Base-by-base conservation (phyloP, 1,140 invertebrate genomes). In the Hormaphis cornu region DNA sequence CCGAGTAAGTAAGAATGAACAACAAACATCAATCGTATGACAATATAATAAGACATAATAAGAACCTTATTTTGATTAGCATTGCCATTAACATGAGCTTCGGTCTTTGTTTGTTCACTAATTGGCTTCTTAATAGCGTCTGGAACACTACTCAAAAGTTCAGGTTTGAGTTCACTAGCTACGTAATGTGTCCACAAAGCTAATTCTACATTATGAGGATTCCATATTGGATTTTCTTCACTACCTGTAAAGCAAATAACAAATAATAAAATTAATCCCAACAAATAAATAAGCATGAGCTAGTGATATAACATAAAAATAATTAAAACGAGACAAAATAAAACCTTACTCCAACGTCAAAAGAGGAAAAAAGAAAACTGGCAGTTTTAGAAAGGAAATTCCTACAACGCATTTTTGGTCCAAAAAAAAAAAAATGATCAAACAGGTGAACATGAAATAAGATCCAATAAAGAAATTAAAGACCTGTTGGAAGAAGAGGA, bases 171-270 rank as follows among this genome's bases (percentile, higher is more conserved):
- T 73, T 94, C 89, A 44, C 86, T 86, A 52, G 90, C 85, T 33
- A 94, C 85, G 76, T 89, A 91, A 79, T 94, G 91, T 69, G 91
- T 89, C 91, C 91, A 96, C 48, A 96, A 77, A 6, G 92, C 90
- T 73, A 94, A 77, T 78, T 96, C 93, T 26, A 96, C 89, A 76
- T 84, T 83, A 79, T 92, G 90, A n/a, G 89, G 87, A 70, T 84
- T 90, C 89, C 90, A 93, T 26, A 79, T 40, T n/a, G n/a, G n/a
- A n/a, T n/a, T n/a, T 76, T 83, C 76, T 80, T 78, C 73, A 74
- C 78, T 78, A 83, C 80, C 84, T 82, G 70, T 71, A 79, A 74
- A 75, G 73, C 56, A 63, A 30, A 66, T 28, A 53, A 58, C 8
- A 8, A 1, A 46, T 12, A 37, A 44, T 24, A 33, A 35, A 24